Evolutionary conservation across 2,888 invertebrate genomes (phyloP).

Genomic region (Melinaea menophilus): DNA sequence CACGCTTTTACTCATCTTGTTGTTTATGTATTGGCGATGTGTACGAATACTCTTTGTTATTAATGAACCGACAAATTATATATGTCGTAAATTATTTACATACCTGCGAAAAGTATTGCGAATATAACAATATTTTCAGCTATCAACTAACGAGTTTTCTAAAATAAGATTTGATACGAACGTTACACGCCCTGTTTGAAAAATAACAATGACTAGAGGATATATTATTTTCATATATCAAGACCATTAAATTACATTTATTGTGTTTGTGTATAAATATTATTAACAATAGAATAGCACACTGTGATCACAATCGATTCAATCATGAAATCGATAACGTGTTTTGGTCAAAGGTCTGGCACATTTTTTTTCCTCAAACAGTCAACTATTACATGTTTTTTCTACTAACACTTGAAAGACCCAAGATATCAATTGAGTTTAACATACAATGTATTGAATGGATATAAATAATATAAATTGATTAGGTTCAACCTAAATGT

Average conservation of each 20-base stretch:
- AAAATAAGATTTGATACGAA: not conserved
- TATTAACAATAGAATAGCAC: conserved; percentile 14
- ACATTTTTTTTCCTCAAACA: conserved; percentile 37
- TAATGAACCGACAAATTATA: too few species aligned
- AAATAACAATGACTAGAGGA: not conserved
- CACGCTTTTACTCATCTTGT: conserved; percentile 23
- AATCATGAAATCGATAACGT: conserved; percentile 17
- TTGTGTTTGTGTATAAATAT: not conserved
- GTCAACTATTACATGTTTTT: conserved; percentile 26
- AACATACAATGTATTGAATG: too few species aligned
- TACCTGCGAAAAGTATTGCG: too few species aligned
- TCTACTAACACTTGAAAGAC: conserved; percentile 44
- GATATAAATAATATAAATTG: too few species aligned
- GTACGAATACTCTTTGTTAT: too few species aligned
- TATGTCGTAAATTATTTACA: too few species aligned
- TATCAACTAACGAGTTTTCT: not conserved
- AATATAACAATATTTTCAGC: too few species aligned
- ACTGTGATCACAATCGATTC: conserved; percentile 22
- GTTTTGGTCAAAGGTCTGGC: conserved; percentile 47
- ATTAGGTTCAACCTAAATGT: too few species aligned
- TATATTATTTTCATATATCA: not conserved
- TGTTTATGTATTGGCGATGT: conserved; percentile 24
- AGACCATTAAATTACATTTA: conserved; percentile 1
- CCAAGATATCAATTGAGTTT: conserved; percentile 49
- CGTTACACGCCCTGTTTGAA: not conserved